Base-by-base conservation (phyloP, 2,797 vertebrate species). In the Pempheris klunzingeri region DNA sequence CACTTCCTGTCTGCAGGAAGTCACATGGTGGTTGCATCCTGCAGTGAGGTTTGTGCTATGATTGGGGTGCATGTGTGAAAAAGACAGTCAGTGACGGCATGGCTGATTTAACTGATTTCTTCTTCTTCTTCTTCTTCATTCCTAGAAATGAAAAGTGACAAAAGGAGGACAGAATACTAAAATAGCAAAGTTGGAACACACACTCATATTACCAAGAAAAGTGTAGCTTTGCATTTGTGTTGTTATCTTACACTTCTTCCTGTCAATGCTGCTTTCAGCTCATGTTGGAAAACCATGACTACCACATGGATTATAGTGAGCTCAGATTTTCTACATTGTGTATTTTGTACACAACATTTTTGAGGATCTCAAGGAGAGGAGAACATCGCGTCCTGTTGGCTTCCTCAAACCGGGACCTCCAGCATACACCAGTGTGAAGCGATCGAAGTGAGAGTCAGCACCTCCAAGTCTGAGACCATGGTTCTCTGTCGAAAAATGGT, bases 1-100 rank as follows among this genome's bases (percentile, higher is more conserved):
- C 94, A 89, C 93, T 94, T 95, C 94, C 94, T 93, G 87, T 86
- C 82, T 85, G 62, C 92, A 94, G 95, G 94, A 96, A 95, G 87
- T 95, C 91, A 94, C 87, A 77, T 92, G 89, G 71, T 24, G 30
- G 65, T 65, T 76, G 77, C 90, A 93, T 95, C 91, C 93, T 92
- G 90, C 88, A 86, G 60, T 84, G 58, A 83, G 39, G 41, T 88
- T 61, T 76, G 70, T 61, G 68, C 69, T 81, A 80, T 88, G 78
- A 85, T 80, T 84, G 78, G 78, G 38, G 58, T 84, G 67, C 44
- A 54, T 63, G 43, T 66, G 28, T 65, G 20, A 70, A 47, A 53
- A 57, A 26, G 10, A 49, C 43, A 73, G 53, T 78, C 75, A 75
- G 58, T 78, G 77, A 77, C 6, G 8, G 32, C 22, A 22, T 26